A percentile compares a stretch with the other conserved stretches of the same genome.
phyloP scores from a whole-genome alignment of 2,797 vertebrate genomes.

The Lagocephalus sceleratus region DNA sequence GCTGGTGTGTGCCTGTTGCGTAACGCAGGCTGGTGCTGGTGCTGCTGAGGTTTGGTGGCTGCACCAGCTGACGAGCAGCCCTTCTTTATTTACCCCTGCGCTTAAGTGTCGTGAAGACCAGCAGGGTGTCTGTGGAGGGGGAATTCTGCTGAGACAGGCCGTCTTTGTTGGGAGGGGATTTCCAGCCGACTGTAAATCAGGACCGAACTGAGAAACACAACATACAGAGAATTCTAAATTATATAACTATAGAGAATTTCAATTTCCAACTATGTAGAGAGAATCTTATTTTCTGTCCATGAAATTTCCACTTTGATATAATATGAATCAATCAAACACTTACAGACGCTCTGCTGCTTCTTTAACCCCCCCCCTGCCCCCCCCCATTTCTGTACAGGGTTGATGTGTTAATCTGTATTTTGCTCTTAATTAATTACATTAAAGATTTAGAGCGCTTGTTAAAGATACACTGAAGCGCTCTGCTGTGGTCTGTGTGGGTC shows the following conservation, averaged over 20 bases:
- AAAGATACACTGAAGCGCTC: no score
- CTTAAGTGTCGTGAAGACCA: constrained; percentile 21
- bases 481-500: no score
- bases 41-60: constrained; percentile 27
- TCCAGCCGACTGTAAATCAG: constrained; percentile 9
- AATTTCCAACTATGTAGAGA: no score
- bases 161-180: constrained; percentile 38
- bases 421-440: no score
- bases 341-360: no score
- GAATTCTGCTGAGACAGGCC: constrained; percentile 27
- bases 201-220: not conserved
- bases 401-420: no score
- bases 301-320: no score
- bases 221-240: constrained; percentile 7
- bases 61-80: constrained; percentile 28
- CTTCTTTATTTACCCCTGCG: constrained; percentile 19
- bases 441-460: no score
- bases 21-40: constrained; percentile 24
- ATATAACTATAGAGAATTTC: not conserved
- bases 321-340: no score
- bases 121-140: constrained; percentile 13
- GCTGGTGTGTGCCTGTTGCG: constrained; percentile 16
- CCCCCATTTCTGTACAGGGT: no score
- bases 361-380: no score
- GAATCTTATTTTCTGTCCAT: no score